phyloP scores from a whole-genome alignment of 64 coral and sea anemone species.

The Exaiptasia diaphana region DNA sequence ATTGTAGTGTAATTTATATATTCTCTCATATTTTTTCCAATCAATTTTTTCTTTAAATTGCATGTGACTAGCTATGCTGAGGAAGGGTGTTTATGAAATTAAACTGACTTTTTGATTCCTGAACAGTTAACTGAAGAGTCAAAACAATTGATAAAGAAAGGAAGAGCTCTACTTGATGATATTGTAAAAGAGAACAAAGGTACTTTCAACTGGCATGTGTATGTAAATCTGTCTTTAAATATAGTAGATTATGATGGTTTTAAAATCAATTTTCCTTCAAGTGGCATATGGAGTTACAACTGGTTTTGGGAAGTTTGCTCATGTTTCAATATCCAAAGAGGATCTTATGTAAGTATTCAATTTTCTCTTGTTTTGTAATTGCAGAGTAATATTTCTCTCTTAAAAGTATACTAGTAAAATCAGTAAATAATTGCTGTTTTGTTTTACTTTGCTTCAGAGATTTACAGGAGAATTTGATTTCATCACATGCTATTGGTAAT shows the following conservation, averaged over 20 bases:
- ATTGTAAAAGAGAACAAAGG: slow-evolving; percentile 81
- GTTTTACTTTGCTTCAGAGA: slow-evolving; percentile 11
- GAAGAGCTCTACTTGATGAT: slow-evolving; percentile 59
- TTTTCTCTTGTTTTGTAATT: neutral
- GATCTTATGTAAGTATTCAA: slow-evolving; percentile 56
- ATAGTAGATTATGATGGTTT: too few relatives aligned
- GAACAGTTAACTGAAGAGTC: slow-evolving; percentile 68
- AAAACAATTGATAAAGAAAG: slow-evolving; percentile 40
- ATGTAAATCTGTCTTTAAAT: neutral
- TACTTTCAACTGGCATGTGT: neutral
- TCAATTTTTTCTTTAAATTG: too few relatives aligned
- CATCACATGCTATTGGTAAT: slow-evolving; percentile 58
- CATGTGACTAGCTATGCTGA: too few relatives aligned
- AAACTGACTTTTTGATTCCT: too few relatives aligned
- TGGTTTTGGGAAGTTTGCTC: slow-evolving; percentile 89
- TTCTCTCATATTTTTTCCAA: too few relatives aligned
- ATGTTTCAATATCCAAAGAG: slow-evolving; percentile 53
- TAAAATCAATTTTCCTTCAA: neutral
- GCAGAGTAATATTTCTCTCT: neutral
- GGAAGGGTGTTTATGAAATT: too few relatives aligned
- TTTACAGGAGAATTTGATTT: slow-evolving; percentile 58
- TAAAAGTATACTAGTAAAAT: neutral
- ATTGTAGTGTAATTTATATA: too few relatives aligned
- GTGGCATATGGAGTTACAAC: slow-evolving; percentile 85
- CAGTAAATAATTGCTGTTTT: neutral